Evolutionary conservation across 2,113 vertebrate genomes (phyloP).

Genomic region (Aegotheles bennettii): DNA sequence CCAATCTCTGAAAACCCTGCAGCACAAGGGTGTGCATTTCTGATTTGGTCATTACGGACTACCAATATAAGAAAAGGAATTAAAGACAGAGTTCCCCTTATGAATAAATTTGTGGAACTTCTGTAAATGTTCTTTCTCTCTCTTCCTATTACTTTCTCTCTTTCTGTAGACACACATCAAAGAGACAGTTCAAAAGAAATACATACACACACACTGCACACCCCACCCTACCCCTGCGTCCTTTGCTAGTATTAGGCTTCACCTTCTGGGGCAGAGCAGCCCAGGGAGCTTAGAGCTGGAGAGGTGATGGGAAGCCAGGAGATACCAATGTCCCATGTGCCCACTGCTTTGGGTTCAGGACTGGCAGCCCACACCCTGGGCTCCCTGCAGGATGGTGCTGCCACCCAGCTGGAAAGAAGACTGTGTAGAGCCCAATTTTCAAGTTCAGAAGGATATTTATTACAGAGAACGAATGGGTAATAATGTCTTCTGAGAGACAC

Average conservation of each 20-base stretch:
- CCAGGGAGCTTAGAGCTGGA: background rate
- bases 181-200: background rate
- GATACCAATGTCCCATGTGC: fast-evolving
- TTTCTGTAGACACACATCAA: background rate
- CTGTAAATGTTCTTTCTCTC: background rate
- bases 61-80: no score
- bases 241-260: background rate
- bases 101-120: fast-evolving
- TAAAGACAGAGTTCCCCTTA: background rate
- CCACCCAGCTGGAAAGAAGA: background rate
- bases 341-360: background rate
- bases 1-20: background rate
- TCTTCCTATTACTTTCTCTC: background rate
- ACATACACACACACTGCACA: fast-evolving
- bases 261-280: background rate
- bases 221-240: no score
- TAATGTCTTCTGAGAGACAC: background rate
- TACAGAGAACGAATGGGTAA: background rate
- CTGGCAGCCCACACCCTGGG: background rate
- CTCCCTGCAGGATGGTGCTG: fast-evolving
- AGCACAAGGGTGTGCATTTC: background rate
- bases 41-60: background rate
- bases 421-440: background rate
- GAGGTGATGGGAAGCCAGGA: fast-evolving
- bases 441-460: background rate